A percentile compares a stretch with the other conserved stretches of the same genome.
phyloP scores from a whole-genome alignment of 2,797 vertebrate genomes.

The Sebastes vulpes region DNA sequence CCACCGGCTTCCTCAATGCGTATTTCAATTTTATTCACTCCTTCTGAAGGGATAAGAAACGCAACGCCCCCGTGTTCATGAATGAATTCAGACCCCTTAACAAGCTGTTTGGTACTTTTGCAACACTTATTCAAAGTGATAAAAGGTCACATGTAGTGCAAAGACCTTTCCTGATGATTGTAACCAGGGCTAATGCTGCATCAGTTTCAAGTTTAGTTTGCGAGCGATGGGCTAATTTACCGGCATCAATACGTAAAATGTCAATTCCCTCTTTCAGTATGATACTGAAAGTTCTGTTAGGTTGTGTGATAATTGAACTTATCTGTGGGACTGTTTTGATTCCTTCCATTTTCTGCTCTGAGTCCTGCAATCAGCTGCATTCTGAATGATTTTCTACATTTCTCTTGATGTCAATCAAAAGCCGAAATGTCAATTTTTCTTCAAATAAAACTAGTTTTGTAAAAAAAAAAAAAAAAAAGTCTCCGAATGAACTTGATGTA shows the following conservation, averaged over 20 bases:
- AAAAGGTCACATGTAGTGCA: not conserved
- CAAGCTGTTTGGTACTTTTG: not conserved
- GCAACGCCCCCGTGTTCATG: not conserved
- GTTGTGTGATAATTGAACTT: not conserved
- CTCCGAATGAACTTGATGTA: not conserved
- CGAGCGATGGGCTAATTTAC: not conserved
- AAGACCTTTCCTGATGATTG: not conserved
- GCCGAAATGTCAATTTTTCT: constrained; percentile 30
- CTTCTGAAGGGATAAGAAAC: constrained; percentile 84
- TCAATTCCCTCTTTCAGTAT: not conserved
- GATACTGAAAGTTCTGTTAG: not conserved
- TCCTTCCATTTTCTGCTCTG: not conserved
- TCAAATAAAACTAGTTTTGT: constrained; percentile 80
- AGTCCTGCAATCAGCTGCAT: constrained; percentile 5
- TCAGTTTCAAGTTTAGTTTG: not conserved
- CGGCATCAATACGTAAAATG: constrained; percentile 12
- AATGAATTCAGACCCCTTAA: not conserved
- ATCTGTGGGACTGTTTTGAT: not conserved
- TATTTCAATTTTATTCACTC: constrained; percentile 97
- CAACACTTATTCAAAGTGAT: not conserved
- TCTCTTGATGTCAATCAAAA: constrained; percentile 30
- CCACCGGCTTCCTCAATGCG: constrained; percentile 92
- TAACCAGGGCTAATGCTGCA: not conserved
- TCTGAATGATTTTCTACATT: constrained; percentile 70
- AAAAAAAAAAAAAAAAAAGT: not conserved